These are phyloP conservation scores for Tenrec ecaudatus DNA, from an alignment of 2,113 vertebrate species.

Conservation along the genomic window DNA sequence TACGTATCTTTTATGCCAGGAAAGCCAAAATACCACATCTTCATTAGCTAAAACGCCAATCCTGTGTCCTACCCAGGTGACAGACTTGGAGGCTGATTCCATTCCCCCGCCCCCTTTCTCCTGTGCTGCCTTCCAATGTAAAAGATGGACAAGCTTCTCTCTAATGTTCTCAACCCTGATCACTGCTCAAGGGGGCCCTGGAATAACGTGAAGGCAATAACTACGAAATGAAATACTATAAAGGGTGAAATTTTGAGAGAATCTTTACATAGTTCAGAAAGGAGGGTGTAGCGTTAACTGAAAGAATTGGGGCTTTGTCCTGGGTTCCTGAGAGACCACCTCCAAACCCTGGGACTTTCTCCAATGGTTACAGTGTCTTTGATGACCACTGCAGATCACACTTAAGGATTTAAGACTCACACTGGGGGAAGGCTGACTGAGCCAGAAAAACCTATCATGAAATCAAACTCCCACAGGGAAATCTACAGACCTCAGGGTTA, in stretches of 20 bases:
- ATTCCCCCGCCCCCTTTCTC: background rate
- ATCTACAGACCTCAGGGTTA: background rate
- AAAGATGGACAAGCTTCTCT: background rate
- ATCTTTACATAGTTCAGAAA: background rate
- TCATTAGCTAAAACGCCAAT: background rate
- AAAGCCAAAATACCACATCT: background rate
- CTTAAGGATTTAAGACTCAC: background rate
- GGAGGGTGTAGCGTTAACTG: background rate
- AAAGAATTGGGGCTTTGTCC: background rate
- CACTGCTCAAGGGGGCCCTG: background rate
- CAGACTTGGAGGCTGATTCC: background rate
- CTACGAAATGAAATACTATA: background rate
- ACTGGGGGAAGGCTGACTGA: background rate
- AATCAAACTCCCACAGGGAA: background rate
- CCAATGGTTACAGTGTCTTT: background rate
- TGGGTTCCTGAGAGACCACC: background rate
- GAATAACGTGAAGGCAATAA: conserved; percentile 15
- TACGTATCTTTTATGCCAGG: background rate
- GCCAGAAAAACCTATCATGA: background rate
- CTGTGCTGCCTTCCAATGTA: background rate
- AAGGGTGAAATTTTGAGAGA: background rate
- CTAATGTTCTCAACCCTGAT: background rate
- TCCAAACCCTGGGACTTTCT: background rate
- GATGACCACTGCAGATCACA: background rate
- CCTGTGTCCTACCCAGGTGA: background rate